These are phyloP conservation scores for Drymonia ruficornis DNA, from an alignment of 2,888 invertebrate species.

Conservation along the genomic window DNA sequence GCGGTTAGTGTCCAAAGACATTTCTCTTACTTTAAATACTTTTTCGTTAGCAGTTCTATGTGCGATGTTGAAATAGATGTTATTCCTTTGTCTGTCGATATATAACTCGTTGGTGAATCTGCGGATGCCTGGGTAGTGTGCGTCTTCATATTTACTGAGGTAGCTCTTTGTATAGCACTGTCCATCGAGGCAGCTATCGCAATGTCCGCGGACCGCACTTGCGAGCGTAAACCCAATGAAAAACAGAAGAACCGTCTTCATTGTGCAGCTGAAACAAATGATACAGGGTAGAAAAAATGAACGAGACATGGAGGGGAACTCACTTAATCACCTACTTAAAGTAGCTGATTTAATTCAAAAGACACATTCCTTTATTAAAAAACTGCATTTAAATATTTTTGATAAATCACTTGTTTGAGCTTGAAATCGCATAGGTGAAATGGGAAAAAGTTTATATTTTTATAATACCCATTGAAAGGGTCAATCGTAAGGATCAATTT, in stretches of 20 bases:
- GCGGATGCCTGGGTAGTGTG: neutral
- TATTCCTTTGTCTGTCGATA: neutral
- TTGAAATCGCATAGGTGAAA: no score
- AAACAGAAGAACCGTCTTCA: slow-evolving; percentile 1
- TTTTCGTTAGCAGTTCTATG: neutral
- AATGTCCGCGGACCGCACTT: neutral
- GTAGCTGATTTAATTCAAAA: no score
- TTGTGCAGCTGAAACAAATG: neutral
- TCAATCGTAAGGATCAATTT: no score
- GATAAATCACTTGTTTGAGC: no score
- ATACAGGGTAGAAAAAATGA: no score
- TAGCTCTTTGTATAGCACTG: neutral
- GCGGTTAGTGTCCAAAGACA: neutral
- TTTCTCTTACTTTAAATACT: neutral
- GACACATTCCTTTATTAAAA: no score
- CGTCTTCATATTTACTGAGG: neutral
- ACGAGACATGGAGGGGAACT: no score
- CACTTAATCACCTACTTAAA: no score
- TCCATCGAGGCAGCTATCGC: neutral
- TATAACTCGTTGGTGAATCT: neutral
- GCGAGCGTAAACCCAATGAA: neutral
- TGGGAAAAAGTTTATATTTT: no score
- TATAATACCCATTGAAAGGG: no score
- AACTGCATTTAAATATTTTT: no score
- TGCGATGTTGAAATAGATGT: neutral